phyloP scores from a whole-genome alignment of 2,797 vertebrate genomes.

The Peromyscus aztecus region DNA sequence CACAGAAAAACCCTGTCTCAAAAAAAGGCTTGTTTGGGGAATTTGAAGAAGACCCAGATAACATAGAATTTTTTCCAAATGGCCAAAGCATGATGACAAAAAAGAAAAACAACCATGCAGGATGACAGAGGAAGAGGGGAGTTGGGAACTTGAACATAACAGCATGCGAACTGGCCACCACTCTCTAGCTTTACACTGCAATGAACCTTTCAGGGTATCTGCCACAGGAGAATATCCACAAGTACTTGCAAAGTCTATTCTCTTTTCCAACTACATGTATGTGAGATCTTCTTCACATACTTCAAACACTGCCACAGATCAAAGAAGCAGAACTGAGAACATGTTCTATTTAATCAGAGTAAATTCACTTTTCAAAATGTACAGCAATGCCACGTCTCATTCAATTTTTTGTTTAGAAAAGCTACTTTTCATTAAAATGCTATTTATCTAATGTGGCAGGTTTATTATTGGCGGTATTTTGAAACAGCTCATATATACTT shows the following conservation, averaged over 20 bases:
- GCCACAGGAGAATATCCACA: not conserved
- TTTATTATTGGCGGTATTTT: not conserved
- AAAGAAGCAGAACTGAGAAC: constrained; percentile 20
- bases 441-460: not conserved
- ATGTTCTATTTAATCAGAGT: not conserved
- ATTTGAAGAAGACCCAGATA: not conserved
- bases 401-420: not conserved
- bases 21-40: not conserved
- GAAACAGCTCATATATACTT: not conserved
- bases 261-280: not conserved
- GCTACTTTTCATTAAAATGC: constrained; percentile 37
- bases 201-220: not conserved
- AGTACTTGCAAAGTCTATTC: not conserved
- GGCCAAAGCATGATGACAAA: not conserved
- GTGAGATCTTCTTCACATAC: not conserved
- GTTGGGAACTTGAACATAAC: not conserved
- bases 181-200: not conserved
- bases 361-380: constrained; percentile 39
- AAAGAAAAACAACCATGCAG: not conserved
- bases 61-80: not conserved
- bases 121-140: not conserved
- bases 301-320: not conserved
- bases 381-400: not conserved
- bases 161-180: not conserved
- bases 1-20: too few species aligned